Evolutionary conservation across 2,888 invertebrate genomes (phyloP).

Genomic region (Selenia dentaria): DNA sequence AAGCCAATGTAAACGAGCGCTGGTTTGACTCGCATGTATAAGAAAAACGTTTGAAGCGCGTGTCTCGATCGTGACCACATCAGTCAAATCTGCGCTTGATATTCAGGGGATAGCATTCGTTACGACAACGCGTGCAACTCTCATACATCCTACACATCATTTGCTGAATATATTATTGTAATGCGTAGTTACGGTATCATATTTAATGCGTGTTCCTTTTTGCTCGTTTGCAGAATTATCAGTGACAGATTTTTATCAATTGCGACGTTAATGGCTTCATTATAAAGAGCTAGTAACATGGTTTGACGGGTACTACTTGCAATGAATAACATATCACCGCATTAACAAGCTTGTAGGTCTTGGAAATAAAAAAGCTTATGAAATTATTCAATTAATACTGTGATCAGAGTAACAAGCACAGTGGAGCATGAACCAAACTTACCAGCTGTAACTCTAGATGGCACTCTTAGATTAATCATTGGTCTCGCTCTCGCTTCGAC

Average conservation of each 20-base stretch:
- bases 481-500: no score
- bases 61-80: conserved; percentile 71
- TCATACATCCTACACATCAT: conserved; percentile 53
- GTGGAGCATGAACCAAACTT: no score
- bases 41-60: conserved; percentile 69
- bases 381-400: no score
- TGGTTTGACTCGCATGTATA: conserved; percentile 50
- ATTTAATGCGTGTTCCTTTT: conserved; percentile 25
- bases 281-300: conserved; percentile 24
- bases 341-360: no score
- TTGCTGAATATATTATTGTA: conserved; percentile 53
- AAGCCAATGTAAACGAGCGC: conserved; percentile 62
- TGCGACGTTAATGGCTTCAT: conserved; percentile 25
- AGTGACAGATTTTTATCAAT: conserved; percentile 29
- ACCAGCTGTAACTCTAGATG: no score
- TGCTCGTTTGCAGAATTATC: conserved; percentile 26
- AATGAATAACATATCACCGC: no score
- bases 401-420: no score
- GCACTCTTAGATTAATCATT: no score
- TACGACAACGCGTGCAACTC: conserved; percentile 55
- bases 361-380: no score
- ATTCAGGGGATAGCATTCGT: conserved; percentile 68
- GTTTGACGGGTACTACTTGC: conserved; percentile 6
- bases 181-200: conserved; percentile 37
- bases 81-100: conserved; percentile 75